phyloP scores from a whole-genome alignment of 1,140 invertebrate species.

The Piezodorus guildinii region DNA sequence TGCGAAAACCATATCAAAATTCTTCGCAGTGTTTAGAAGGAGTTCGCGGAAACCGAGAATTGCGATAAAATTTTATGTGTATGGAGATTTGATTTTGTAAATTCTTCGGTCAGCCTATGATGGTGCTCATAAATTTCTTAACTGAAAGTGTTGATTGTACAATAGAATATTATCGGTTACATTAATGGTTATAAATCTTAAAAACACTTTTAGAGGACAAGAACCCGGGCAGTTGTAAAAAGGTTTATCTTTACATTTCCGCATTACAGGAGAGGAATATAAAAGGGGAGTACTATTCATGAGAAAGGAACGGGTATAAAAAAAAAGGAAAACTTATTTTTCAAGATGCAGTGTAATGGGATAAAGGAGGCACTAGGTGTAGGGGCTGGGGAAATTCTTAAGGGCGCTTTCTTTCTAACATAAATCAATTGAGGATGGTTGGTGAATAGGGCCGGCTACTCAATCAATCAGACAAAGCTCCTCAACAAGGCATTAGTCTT shows the following conservation, averaged over 20 bases:
- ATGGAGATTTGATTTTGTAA: too few relatives aligned
- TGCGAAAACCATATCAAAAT: too few relatives aligned
- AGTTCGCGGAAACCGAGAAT: too few relatives aligned
- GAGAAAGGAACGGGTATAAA: constrained; percentile 4
- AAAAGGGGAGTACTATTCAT: neutral
- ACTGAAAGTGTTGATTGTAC: too few relatives aligned
- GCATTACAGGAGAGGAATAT: neutral
- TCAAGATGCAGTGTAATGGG: neutral
- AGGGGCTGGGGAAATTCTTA: neutral
- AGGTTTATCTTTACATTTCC: neutral
- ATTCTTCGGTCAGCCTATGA: too few relatives aligned
- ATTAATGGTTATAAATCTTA: too few relatives aligned
- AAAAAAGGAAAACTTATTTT: constrained; percentile 4
- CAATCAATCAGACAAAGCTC: neutral
- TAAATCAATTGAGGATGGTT: constrained; percentile 4
- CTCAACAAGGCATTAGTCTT: neutral
- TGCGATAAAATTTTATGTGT: too few relatives aligned
- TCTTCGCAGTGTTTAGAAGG: too few relatives aligned
- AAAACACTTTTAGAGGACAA: too few relatives aligned
- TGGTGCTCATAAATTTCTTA: too few relatives aligned
- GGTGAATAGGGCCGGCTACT: neutral
- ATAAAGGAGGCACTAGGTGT: neutral
- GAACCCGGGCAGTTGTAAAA: too few relatives aligned
- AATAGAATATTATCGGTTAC: too few relatives aligned
- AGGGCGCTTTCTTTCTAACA: constrained; percentile 4